A percentile compares a stretch with the other conserved stretches of the same genome.
Evolutionary conservation across 35 echinoderm and acorn worm species (phyloP).

Genomic region (Antedon bifida): DNA sequence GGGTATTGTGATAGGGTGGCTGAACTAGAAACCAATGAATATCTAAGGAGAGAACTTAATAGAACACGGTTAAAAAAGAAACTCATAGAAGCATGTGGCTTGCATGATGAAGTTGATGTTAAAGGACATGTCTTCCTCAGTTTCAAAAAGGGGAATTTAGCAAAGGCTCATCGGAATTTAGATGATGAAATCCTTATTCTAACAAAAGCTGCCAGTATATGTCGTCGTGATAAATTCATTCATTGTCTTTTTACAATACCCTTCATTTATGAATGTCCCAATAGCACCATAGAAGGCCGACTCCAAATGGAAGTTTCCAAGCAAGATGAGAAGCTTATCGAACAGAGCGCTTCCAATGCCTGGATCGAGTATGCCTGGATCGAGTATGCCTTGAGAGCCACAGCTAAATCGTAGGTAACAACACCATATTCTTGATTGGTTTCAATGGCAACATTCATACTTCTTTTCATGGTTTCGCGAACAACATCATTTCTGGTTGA

Average conservation of each 20-base stretch:
- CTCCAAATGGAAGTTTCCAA: slow-evolving; percentile 58
- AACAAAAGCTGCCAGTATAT: neutral
- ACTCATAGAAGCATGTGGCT: neutral
- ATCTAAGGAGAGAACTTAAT: neutral
- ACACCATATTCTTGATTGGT: slow-evolving; percentile 22
- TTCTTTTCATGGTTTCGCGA: slow-evolving; percentile 29
- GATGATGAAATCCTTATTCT: neutral
- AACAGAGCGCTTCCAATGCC: slow-evolving; percentile 22
- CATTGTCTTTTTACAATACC: slow-evolving; percentile 35
- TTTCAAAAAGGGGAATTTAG: neutral
- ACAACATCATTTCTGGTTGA: slow-evolving; percentile 40
- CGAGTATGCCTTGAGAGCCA: slow-evolving; percentile 18
- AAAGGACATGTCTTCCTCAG: neutral
- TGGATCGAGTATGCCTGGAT: neutral
- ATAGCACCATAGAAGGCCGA: slow-evolving; percentile 41
- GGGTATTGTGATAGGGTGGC: neutral
- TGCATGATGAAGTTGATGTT: neutral
- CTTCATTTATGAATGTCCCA: slow-evolving; percentile 54
- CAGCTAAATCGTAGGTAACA: slow-evolving; percentile 23
- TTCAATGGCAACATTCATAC: slow-evolving; percentile 33
- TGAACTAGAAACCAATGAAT: neutral
- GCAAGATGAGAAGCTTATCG: slow-evolving; percentile 42
- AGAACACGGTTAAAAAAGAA: neutral
- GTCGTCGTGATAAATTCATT: neutral
- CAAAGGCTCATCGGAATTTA: neutral